Base-by-base conservation (phyloP, 2,888 invertebrate species). In the Sisyra nigra region DNA sequence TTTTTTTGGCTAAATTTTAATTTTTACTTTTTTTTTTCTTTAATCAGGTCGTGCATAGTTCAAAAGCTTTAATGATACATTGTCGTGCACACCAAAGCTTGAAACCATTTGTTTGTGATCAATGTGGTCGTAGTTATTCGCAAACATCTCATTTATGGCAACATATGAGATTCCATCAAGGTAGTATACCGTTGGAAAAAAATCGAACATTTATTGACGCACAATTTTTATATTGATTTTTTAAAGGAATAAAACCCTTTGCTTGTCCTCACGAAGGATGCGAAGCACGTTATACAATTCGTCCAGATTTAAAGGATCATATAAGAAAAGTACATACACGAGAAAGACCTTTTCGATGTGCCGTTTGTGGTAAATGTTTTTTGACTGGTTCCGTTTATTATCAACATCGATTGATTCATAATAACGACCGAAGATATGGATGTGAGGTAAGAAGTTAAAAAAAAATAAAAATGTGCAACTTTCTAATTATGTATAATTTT, bases 61-160 rank as follows among this genome's bases (percentile, higher is more conserved):
- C 62, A 5, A 60, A 62, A 49, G 62, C 63, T 8, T 50, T 64
- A 36, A 49, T 61, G 44, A 60, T 62, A 33, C 64, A 64, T 48
- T 60, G 59, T 47, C 49, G 64, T 34, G 61, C 60, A 10, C 63
- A 64, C 46, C 62, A 62, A 47, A 60, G 59, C 46, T 48, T 64
- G 42, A 64, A 64, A 14, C 70, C 69, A 19, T 71, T 69, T 50
- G 61, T 72, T 5, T 75, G 74, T 49, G 74, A 75, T 50, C 67
- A 72, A 36, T 75, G 74, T 48, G 74, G 73, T n/a, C 65, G 70
- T 47, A 69, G 71, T 4, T 72, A 71, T 50, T 64, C 75, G 0
- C 75, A 76, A 53, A 74, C 74, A 0, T 74, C 74, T 41, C 75
- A 76, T 53, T 61, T 76, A 50, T 74, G 74, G 73, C 75, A 76